Evolutionary conservation across 2,113 vertebrate genomes (phyloP).

Genomic region (Aviceda subcristata): DNA sequence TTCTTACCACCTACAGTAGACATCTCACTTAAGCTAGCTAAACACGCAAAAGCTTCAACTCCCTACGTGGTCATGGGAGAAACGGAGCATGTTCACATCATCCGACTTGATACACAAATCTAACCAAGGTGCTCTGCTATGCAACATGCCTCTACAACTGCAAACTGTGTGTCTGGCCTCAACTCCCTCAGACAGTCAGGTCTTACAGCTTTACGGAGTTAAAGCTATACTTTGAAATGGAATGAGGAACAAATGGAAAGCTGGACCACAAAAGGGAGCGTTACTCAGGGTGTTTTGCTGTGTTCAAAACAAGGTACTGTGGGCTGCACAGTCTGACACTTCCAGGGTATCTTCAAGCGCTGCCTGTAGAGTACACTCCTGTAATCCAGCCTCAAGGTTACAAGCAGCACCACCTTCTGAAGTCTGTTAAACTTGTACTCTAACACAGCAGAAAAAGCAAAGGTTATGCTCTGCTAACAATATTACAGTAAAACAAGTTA

Average conservation of each 20-base stretch:
- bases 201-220: not conserved
- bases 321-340: not conserved
- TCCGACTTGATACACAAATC: accelerated
- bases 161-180: not conserved
- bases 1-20: not conserved
- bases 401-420: not conserved
- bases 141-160: not conserved
- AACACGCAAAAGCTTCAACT: not conserved
- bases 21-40: not conserved
- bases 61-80: accelerated
- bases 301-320: not conserved
- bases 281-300: not conserved
- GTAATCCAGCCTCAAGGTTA: not conserved
- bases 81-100: not conserved
- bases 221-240: not conserved
- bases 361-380: not conserved
- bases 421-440: not conserved
- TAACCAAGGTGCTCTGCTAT: not conserved
- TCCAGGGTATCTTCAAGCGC: not conserved
- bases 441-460: not conserved
- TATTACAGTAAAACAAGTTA: not conserved
- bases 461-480: not conserved
- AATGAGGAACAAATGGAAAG: not conserved
- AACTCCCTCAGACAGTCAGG: not conserved
- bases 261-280: not conserved